Conservation (phyloP, 2,113 vertebrate genomes). For the Tenebrosternarchus preto region DNA sequence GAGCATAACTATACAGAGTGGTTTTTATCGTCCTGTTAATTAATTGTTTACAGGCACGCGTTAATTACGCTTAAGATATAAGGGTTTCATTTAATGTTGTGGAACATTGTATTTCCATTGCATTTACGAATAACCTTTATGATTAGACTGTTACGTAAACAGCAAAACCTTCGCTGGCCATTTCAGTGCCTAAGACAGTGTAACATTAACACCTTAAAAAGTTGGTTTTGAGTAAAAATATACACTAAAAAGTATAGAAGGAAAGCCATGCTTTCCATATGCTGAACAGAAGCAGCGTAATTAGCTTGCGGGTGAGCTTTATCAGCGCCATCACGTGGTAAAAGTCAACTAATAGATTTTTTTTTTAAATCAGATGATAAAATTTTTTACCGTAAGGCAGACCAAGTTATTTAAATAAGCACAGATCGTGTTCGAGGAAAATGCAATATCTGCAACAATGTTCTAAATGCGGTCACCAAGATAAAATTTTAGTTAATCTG, state of each 20-base stretch:
- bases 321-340: slow-evolving; percentile 8
- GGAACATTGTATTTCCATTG: background rate
- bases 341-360: background rate
- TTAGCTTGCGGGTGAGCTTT: background rate
- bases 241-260: background rate
- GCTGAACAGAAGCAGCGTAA: background rate
- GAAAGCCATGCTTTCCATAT: background rate
- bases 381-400: no score
- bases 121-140: background rate
- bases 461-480: no score
- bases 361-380: no score
- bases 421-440: no score
- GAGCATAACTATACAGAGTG: no score
- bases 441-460: no score
- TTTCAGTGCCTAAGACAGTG: slow-evolving; percentile 5
- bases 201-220: background rate
- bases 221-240: background rate
- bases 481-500: background rate
- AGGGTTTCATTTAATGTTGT: no score
- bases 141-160: background rate
- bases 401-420: no score
- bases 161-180: background rate
- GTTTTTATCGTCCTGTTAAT: no score
- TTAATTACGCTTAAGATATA: no score
- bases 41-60: no score